Evolutionary conservation across 2,888 invertebrate genomes (phyloP), one percentile per base, ranked within the genome.

Genomic region (Agrilus mali): DNA sequence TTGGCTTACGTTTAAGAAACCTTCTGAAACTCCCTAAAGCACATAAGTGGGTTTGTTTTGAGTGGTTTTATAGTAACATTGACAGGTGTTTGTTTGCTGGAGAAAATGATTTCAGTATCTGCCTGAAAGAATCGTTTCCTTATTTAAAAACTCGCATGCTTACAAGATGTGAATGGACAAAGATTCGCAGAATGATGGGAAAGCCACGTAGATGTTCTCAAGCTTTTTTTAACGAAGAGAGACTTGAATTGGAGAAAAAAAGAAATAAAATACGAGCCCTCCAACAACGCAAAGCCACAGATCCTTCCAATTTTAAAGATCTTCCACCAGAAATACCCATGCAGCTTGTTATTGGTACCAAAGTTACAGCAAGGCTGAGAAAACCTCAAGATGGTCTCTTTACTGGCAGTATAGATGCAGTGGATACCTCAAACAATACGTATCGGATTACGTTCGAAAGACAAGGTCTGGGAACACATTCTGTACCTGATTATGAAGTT

Each of bases 11-110:
- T 50, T 69, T 93, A 46, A 73, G 92, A 51, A 98, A 98, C 70
- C 74, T 98, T 27, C 71, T 98, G 4, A 97, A 97, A 68, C 69
- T 98, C 50, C 97, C 98, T 1, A 97, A 97, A 71, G 97, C 97
- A 4, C 95, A 97, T 64, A 94, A 93, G 68, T 97, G 96, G 94
- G 96, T 97, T 7, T 96, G 94, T 66, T 97, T 93, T 67, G 98
- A 99, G 66, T 98, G 95, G 84, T 99, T 99, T 69, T 98, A 98
- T 67, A 96, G 97, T 54, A 96, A 95, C 60, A 86, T 99, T 55
- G 98, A 99, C 63, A 85, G 86, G 61, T 85, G 90, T 32, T 70
- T 98, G 33, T 97, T 98, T 68, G 82, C 87, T 53, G 93, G 90
- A 33, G 94, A 94, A 60, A 96, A 96, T 69, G 97, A 98, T 69